Percentiles rank a stretch among this genome's conserved stretches.
Evolutionary conservation across 1,140 invertebrate species (phyloP).

Genomic region (Temnothorax longispinosus): DNA sequence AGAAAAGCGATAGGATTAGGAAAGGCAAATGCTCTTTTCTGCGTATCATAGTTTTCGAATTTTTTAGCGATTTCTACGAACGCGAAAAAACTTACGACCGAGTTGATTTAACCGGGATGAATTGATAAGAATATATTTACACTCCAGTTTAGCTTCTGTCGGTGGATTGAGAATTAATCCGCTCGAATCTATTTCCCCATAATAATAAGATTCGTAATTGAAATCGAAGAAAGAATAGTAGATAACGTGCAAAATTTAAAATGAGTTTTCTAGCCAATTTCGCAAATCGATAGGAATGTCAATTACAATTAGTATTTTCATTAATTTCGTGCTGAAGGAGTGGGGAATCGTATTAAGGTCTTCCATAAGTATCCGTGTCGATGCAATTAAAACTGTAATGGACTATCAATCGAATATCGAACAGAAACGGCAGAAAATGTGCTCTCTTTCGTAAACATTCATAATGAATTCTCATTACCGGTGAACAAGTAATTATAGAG

Average conservation of each 20-base stretch:
- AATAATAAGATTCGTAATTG: conserved; percentile 32
- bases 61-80: background rate
- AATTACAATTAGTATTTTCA: conserved; percentile 22
- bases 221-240: conserved; percentile 17
- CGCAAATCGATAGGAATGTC: background rate
- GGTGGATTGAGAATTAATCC: conserved; percentile 22
- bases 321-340: background rate
- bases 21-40: background rate
- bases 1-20: background rate
- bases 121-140: background rate
- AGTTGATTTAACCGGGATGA: background rate
- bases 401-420: conserved; percentile 7
- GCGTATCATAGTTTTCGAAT: background rate
- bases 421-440: background rate
- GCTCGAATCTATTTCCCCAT: background rate
- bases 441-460: background rate
- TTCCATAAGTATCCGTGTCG: background rate
- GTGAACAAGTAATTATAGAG: background rate
- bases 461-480: conserved; percentile 27
- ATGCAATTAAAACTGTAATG: conserved; percentile 35
- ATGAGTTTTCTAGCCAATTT: background rate
- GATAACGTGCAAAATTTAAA: background rate
- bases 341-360: background rate
- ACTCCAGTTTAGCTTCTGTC: background rate
- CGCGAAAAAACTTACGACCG: background rate